Conservation (phyloP, 2,797 vertebrate genomes). For the Centroberyx gerrardi region DNA sequence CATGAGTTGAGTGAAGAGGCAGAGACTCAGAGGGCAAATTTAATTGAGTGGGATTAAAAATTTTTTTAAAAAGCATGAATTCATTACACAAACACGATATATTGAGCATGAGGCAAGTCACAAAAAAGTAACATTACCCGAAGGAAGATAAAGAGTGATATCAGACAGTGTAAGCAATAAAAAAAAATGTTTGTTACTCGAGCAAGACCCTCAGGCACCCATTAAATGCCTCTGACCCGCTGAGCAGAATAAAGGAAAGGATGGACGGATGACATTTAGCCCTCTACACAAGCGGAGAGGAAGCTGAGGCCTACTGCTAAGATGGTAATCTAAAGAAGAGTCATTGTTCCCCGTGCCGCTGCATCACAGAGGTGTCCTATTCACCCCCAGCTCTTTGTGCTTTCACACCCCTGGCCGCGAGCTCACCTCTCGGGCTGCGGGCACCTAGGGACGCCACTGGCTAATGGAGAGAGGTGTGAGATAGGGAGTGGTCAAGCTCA, state of each 20-base stretch:
- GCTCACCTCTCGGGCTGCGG: slow-evolving; percentile 61
- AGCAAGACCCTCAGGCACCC: slow-evolving; percentile 25
- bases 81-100: slow-evolving; percentile 4
- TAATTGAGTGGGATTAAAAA: slow-evolving; percentile 13
- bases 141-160: slow-evolving; percentile 10
- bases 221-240: slow-evolving; percentile 62
- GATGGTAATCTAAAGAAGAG: slow-evolving; percentile 57
- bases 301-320: slow-evolving; percentile 46
- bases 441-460: slow-evolving; percentile 38
- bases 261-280: slow-evolving; percentile 76
- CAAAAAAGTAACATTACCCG: not conserved
- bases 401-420: slow-evolving; percentile 45
- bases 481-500: slow-evolving; percentile 54
- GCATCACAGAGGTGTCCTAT: slow-evolving; percentile 61
- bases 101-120: not conserved
- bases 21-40: slow-evolving; percentile 25
- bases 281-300: slow-evolving; percentile 50
- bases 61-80: not conserved
- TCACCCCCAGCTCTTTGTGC: slow-evolving; percentile 54
- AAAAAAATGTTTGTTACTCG: slow-evolving; percentile 8
- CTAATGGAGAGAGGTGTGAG: slow-evolving; percentile 70
- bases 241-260: slow-evolving; percentile 62
- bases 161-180: not conserved
- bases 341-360: slow-evolving; percentile 57
- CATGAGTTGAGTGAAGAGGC: slow-evolving; percentile 43